Conservation (phyloP, 1,140 invertebrate genomes). For the Ylistrum balloti region DNA sequence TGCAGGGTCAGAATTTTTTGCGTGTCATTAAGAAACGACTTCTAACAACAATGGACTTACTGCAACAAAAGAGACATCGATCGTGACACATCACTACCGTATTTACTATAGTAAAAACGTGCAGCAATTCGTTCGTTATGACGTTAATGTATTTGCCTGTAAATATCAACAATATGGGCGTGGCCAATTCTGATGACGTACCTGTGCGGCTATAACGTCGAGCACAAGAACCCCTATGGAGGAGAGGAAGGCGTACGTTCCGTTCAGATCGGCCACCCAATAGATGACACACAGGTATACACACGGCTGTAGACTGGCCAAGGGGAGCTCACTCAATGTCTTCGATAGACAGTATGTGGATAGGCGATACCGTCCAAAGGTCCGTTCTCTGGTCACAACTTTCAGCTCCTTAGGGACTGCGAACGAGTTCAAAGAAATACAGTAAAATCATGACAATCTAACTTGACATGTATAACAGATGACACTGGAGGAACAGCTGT, state of each 20-base stretch:
- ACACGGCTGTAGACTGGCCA: slow-evolving; percentile 64
- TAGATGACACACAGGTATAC: slow-evolving; percentile 66
- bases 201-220: slow-evolving; percentile 67
- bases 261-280: slow-evolving; percentile 70
- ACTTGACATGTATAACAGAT: too few species aligned
- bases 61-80: too few species aligned
- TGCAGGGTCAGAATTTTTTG: too few species aligned
- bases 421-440: not conserved
- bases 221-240: slow-evolving; percentile 62
- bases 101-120: too few species aligned
- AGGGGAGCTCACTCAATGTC: slow-evolving; percentile 64
- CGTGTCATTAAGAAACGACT: too few species aligned
- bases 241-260: slow-evolving; percentile 56
- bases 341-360: slow-evolving; percentile 67
- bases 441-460: not conserved
- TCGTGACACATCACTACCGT: too few species aligned
- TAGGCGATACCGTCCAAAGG: slow-evolving; percentile 56
- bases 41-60: too few species aligned
- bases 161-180: too few species aligned
- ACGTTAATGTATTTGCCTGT: too few species aligned
- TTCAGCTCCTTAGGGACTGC: slow-evolving; percentile 67
- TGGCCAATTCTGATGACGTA: slow-evolving; percentile 51
- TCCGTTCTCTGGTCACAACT: slow-evolving; percentile 62
- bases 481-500: too few species aligned
- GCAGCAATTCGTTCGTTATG: too few species aligned